A percentile compares a stretch with the other conserved stretches of the same genome.
Conservation (phyloP, 2,113 vertebrate species). For the Pungitius pungitius region DNA sequence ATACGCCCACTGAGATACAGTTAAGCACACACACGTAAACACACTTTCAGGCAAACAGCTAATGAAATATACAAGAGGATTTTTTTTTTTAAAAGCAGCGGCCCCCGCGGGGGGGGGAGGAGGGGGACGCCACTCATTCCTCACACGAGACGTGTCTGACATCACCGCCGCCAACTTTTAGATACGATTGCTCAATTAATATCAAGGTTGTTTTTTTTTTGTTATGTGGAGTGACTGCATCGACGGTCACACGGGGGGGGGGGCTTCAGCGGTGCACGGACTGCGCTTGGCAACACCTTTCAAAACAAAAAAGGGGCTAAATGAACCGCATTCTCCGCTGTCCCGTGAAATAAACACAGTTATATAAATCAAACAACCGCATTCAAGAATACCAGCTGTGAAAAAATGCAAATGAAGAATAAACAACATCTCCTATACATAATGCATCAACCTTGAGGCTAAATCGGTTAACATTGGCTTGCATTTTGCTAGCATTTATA, state of each 20-base stretch:
- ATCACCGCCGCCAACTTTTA: slow-evolving; percentile 41
- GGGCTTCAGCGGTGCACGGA: slow-evolving; percentile 11
- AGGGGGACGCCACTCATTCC: slow-evolving; percentile 28
- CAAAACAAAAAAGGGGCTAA: background rate
- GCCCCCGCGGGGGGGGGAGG: no score
- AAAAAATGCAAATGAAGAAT: background rate
- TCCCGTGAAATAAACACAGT: slow-evolving; percentile 9
- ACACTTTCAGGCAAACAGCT: slow-evolving; percentile 49
- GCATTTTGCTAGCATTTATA: background rate
- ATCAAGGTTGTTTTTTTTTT: slow-evolving; percentile 37
- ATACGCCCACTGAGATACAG: slow-evolving; percentile 53
- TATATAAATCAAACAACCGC: background rate
- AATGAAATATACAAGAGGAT: slow-evolving; percentile 53
- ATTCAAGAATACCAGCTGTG: background rate
- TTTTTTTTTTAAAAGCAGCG: slow-evolving; percentile 22
- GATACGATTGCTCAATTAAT: slow-evolving; percentile 32
- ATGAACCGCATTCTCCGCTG: background rate
- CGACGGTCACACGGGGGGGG: slow-evolving; percentile 43
- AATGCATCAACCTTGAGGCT: background rate
- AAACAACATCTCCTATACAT: background rate
- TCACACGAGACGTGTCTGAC: slow-evolving; percentile 36
- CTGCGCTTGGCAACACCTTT: background rate
- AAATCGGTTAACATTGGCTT: background rate
- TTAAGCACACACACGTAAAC: slow-evolving; percentile 51
- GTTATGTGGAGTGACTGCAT: slow-evolving; percentile 24